Evolutionary conservation across 2,888 invertebrate species (phyloP).

Genomic region (Andrena marginata): DNA sequence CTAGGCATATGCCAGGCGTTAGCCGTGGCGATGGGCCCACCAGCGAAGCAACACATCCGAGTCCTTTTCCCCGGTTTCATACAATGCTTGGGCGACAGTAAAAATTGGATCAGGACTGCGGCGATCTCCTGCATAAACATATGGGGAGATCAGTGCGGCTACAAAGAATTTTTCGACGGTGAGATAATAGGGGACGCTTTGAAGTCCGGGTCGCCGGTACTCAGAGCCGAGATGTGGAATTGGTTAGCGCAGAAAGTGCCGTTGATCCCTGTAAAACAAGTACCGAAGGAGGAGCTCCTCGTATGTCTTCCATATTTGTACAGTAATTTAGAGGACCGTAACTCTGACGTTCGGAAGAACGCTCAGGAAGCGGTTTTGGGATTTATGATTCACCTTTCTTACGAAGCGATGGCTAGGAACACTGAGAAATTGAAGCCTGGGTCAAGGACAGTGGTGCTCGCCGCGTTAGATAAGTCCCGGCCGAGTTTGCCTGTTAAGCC

Average conservation of each 20-base stretch:
- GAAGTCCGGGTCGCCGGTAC: constrained; percentile 93
- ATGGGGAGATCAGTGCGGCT: constrained; percentile 94
- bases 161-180: constrained; percentile 93
- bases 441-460: constrained; percentile 91
- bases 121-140: constrained; percentile 94
- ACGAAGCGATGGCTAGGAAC: constrained; percentile 91
- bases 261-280: constrained; percentile 89
- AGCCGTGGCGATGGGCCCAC: constrained; percentile 93
- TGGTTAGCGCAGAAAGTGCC: constrained; percentile 95
- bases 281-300: constrained; percentile 93
- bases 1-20: constrained; percentile 93
- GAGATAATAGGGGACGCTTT: constrained; percentile 96
- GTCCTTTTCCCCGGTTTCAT: constrained; percentile 94
- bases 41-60: constrained; percentile 92
- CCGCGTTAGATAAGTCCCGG: constrained; percentile 93
- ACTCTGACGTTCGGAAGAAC: constrained; percentile 95
- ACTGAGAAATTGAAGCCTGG: constrained; percentile 93
- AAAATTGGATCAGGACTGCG: constrained; percentile 92
- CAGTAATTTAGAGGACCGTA: constrained; percentile 95
- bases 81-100: constrained; percentile 88
- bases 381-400: constrained; percentile 96
- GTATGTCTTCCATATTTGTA: constrained; percentile 92
- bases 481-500: constrained; percentile 94
- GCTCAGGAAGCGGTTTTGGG: constrained; percentile 96
- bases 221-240: constrained; percentile 92